These are phyloP conservation scores for Mesitornis unicolor DNA, from an alignment of 2,113 vertebrate species.

Conservation along the genomic window DNA sequence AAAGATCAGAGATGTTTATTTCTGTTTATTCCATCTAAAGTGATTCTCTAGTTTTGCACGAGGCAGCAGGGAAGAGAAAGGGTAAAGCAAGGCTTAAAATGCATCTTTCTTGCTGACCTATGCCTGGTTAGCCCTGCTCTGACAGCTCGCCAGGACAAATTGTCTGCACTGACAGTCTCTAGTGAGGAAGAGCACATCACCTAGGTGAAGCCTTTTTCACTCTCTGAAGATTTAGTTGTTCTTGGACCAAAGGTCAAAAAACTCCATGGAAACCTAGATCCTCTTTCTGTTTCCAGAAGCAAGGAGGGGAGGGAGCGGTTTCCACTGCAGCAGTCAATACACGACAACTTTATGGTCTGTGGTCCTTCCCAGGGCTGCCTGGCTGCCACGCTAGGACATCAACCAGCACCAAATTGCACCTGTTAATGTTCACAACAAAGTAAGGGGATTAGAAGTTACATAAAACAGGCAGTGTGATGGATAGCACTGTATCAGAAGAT, in stretches of 20 bases:
- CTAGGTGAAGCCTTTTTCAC: not conserved
- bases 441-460: not conserved
- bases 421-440: not conserved
- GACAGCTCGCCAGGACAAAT: not conserved
- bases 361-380: not conserved
- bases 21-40: not conserved
- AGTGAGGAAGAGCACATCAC: not conserved
- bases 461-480: not conserved
- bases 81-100: not conserved
- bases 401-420: not conserved
- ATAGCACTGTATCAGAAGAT: not conserved
- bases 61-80: not conserved
- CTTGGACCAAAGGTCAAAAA: not conserved
- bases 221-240: not conserved
- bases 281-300: not conserved
- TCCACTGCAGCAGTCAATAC: not conserved
- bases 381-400: not conserved
- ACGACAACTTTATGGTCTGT: rapidly evolving
- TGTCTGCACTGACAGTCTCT: not conserved
- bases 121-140: rapidly evolving
- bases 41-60: not conserved
- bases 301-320: not conserved
- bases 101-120: not conserved
- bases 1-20: not conserved
- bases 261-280: not conserved